Percentiles rank a stretch among this genome's conserved stretches.
These are phyloP conservation scores for Caenorhabditis inopinata DNA, from an alignment of 1,140 invertebrate species.

Conservation along the genomic window DNA sequence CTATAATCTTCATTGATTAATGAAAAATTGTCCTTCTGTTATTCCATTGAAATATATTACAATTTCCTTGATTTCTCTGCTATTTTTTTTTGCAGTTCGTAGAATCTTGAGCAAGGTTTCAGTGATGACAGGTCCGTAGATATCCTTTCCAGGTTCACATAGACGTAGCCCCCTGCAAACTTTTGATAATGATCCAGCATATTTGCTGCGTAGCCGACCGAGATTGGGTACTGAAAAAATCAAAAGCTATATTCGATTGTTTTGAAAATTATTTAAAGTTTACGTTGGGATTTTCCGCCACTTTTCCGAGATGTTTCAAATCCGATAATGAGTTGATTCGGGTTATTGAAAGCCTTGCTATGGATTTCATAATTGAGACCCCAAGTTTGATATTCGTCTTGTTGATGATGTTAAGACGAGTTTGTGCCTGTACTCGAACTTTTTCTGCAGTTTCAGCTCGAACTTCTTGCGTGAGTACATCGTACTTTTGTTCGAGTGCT, in stretches of 20 bases:
- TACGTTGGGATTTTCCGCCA: neutral
- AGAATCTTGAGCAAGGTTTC: neutral
- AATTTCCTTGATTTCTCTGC: neutral
- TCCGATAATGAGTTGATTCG: neutral
- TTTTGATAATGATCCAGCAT: no score
- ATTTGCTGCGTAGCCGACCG: neutral
- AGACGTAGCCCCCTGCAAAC: neutral
- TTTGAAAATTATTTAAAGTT: no score
- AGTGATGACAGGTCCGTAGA: neutral
- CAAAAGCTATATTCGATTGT: no score
- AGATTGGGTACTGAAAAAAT: neutral
- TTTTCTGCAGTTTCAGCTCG: no score
- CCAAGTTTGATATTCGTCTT: no score
- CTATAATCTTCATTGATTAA: no score
- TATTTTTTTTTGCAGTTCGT: neutral
- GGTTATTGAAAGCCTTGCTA: neutral
- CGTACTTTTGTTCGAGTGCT: no score
- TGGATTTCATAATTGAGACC: conserved; percentile 23
- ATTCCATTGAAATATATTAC: conserved; percentile 22
- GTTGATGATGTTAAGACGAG: no score
- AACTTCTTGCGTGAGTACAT: no score
- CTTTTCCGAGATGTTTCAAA: neutral
- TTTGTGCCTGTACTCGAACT: no score
- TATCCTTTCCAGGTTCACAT: neutral
- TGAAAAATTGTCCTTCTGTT: conserved; percentile 13